Base-by-base conservation (phyloP, 1,140 invertebrate species). In the Macrobrachium rosenbergii region DNA sequence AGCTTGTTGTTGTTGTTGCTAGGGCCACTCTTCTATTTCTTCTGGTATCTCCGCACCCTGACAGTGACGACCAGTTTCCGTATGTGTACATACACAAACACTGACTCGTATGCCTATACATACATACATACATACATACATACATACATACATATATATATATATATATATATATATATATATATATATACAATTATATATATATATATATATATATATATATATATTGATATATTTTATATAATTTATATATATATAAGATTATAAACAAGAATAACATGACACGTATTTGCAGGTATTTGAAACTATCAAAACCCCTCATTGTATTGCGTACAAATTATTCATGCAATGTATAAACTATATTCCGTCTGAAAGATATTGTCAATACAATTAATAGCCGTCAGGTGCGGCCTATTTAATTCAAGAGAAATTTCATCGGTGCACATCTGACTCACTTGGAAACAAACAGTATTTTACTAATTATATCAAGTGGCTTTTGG, bases 201-300 rank as follows among this genome's bases (percentile, higher is more conserved):
- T 67, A 67, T 67, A 67, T 67, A 67, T 67, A 67, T 67, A 67
- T 67, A 67, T 67, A 67, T 67, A 67, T 67, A 67, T 67, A 67
- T 67, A 67, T 5, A 67, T 67, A 67, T 67, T 12, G 10, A 67
- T 67, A 67, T 5, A 23, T 67, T 8, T 12, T 19, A 67, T 19
- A n/a, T 19, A n/a, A 23, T 67, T 8, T 67, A 11, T 67, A 67
- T 11, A 67, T 11, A 67, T 17, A 67, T 67, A 11, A 12, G 16
- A n/a, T 12, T 11, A 67, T 67, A 67, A 12, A 3, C 28, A 2
- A 3, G 28, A 37, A 37, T 2, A 3, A 37, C 28, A 37, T 37
- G 28, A 37, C 1, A 37, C 1, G 28, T 37, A 37, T 1, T 37
- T 37, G 28, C 28, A 37, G 3, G 1, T 37, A 37, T 37, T 37